Evolutionary conservation across 2,888 invertebrate genomes (phyloP), one percentile per base, ranked within the genome.

Genomic region (Ochropacha duplaris): DNA sequence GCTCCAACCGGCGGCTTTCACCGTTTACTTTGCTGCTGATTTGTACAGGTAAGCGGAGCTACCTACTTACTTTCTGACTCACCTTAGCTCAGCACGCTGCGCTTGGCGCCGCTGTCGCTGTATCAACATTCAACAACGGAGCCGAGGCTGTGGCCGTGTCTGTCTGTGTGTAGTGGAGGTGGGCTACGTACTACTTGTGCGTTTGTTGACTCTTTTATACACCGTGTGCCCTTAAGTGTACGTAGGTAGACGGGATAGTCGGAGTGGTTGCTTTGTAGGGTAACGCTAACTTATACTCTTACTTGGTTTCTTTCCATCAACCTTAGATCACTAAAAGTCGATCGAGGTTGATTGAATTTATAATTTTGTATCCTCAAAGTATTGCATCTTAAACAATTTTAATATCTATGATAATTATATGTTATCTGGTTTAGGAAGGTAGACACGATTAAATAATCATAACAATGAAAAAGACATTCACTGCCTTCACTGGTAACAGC

Each of bases 31-130:
- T 88, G 84, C 80, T 90, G 86, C 79, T 90, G 84, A 86, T 90
- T 82, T 90, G 88, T 85, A 80, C 90, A 88, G 92, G 92, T 92
- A 92, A 91, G 90, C 83, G 84, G 78, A 74, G 80, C 77, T 81
- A 72, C 83, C 79, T 83, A 82, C 83, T 81, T 84, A 83, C 72
- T 86, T 84, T 86, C 87, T 87, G 88, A 88, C 76, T 88, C 87
- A 86, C 83, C 76, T 83, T 76, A 76, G 75, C 72, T 71, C 71
- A 72, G 76, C 73, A 71, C 60, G 61, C 66, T 61, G 62, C 70
- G 73, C 63, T 63, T 73, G 67, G 61, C 76, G 72, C 72, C 72
- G 78, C 72, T 77, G 72, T 79, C 72, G 78, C 72, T 77, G 72
- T 79, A 78, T 79, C 78, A 81, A 78, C 79, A 79, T 67, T 36